A percentile compares a stretch with the other conserved stretches of the same genome.
Evolutionary conservation across 2,888 invertebrate genomes (phyloP).

Genomic region (Pyrochroa serraticornis): DNA sequence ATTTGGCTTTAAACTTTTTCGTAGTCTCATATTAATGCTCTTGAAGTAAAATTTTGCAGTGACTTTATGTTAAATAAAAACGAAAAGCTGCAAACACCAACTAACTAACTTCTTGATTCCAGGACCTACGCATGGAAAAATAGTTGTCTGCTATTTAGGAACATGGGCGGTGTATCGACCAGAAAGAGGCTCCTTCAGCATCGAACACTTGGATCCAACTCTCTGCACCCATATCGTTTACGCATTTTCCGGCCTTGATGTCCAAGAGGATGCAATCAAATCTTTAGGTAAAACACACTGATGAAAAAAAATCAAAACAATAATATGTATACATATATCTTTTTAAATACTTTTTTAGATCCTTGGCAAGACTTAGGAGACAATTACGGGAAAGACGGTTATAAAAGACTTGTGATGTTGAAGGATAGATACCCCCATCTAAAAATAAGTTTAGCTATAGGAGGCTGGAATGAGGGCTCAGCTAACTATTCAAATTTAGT

Average conservation of each 20-base stretch:
- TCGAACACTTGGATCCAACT: conserved; percentile 73
- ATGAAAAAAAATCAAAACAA: no score
- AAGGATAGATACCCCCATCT: conserved; percentile 73
- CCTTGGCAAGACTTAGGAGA: conserved; percentile 79
- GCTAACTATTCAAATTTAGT: conserved; percentile 73
- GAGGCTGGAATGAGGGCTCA: conserved; percentile 93
- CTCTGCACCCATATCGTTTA: conserved; percentile 79
- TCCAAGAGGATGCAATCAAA: conserved; percentile 60
- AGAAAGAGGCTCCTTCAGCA: conserved; percentile 67
- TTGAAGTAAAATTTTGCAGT: no score
- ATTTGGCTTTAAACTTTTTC: no score
- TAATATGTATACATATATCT: background rate
- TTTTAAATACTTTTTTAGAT: conserved; percentile 59
- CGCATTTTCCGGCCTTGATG: conserved; percentile 69
- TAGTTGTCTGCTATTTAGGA: conserved; percentile 41
- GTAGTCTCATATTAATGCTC: no score
- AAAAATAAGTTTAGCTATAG: conserved; percentile 77
- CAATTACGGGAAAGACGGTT: conserved; percentile 75
- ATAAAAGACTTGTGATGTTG: conserved; percentile 69
- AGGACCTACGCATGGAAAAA: conserved; percentile 75
- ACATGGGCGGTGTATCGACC: conserved; percentile 79
- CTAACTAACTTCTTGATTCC: no score
- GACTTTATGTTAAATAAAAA: no score
- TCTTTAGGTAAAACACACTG: conserved; percentile 59
- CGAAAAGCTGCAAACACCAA: no score